These are phyloP conservation scores for Trichomalopsis sarcophagae DNA, from an alignment of 1,140 invertebrate species.

Conservation along the genomic window DNA sequence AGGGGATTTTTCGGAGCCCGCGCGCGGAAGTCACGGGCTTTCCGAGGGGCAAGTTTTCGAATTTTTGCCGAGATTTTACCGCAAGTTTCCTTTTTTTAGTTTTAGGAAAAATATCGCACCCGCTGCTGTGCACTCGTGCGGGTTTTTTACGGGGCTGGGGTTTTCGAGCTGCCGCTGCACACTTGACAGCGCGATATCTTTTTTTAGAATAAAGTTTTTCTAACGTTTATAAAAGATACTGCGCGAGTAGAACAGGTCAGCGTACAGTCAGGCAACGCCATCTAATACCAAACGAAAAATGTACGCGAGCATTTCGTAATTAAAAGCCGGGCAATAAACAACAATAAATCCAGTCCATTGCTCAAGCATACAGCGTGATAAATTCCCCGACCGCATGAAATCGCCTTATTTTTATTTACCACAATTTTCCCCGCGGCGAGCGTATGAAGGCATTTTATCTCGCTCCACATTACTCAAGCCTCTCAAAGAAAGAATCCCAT, in stretches of 20 bases:
- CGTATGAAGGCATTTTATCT: constrained; percentile 11
- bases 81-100: neutral
- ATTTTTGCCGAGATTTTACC: neutral
- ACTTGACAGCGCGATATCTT: too few relatives aligned
- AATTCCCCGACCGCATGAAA: neutral
- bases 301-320: too few relatives aligned
- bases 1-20: neutral
- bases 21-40: neutral
- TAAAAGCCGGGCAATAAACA: neutral
- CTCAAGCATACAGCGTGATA: neutral
- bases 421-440: neutral
- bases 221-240: too few relatives aligned
- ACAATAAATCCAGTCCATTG: neutral
- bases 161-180: too few relatives aligned
- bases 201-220: too few relatives aligned
- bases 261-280: neutral
- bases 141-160: neutral
- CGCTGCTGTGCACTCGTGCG: too few relatives aligned
- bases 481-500: constrained; percentile 13
- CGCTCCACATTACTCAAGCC: constrained; percentile 1
- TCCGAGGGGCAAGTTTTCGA: neutral
- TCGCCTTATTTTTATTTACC: neutral
- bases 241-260: neutral
- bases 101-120: neutral
- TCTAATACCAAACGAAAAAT: neutral